Evolutionary conservation across 1,140 invertebrate species (phyloP).

Genomic region (Dendrolimus punctatus): DNA sequence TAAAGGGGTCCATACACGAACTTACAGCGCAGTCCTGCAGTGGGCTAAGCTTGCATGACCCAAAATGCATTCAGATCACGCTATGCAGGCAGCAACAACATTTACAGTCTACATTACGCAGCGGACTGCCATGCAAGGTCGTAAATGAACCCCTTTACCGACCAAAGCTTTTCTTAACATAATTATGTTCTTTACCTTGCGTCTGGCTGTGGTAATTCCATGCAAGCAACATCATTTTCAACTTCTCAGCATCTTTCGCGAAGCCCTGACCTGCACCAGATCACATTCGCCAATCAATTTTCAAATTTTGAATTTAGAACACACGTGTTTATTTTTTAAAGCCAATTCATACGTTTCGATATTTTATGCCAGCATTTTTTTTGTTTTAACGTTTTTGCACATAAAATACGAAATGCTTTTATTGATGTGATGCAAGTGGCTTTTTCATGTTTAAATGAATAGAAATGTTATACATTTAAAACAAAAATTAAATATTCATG

Average conservation of each 20-base stretch:
- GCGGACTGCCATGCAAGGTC: too few relatives aligned
- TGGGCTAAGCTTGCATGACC: too few relatives aligned
- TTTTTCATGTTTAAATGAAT: slow-evolving; percentile 6
- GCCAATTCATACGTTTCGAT: slow-evolving; percentile 37
- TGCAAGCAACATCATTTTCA: slow-evolving; percentile 87
- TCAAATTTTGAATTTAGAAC: slow-evolving; percentile 31
- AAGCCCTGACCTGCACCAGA: slow-evolving; percentile 71
- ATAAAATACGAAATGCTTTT: slow-evolving; percentile 34
- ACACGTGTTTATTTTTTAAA: slow-evolving; percentile 15
- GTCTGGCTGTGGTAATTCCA: slow-evolving; percentile 87
- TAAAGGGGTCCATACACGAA: too few relatives aligned
- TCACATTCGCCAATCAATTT: slow-evolving; percentile 64
- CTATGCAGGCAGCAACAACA: too few relatives aligned
- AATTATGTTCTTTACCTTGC: slow-evolving; percentile 67
- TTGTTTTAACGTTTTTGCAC: neutral
- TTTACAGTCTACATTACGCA: too few relatives aligned
- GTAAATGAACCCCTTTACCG: neutral
- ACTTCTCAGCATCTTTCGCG: slow-evolving; percentile 87
- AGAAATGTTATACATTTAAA: neutral
- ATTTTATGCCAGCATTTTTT: slow-evolving; percentile 25
- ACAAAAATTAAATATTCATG: neutral
- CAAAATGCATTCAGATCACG: too few relatives aligned
- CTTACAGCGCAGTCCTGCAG: too few relatives aligned
- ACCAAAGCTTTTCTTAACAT: neutral
- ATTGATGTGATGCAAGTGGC: slow-evolving; percentile 70